A percentile compares a stretch with the other conserved stretches of the same genome.
Conservation (phyloP, 2,113 vertebrate species). For the Diadophis punctatus region DNA sequence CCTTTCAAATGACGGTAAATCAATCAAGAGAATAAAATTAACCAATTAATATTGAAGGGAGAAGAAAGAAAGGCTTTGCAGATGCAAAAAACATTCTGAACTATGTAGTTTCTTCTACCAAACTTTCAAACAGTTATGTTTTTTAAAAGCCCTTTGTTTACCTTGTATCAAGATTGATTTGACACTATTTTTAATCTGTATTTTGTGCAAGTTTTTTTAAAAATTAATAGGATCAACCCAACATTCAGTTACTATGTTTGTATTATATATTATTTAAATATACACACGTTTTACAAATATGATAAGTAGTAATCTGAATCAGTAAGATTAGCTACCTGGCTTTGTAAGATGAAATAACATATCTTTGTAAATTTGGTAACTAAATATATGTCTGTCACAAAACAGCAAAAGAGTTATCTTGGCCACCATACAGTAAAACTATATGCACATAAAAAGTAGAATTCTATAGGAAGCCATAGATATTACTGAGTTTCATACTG, state of each 20-base stretch:
- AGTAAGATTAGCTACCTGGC: constrained; percentile 56
- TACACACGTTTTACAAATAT: constrained; percentile 57
- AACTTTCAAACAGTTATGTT: constrained; percentile 5
- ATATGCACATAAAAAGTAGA: background rate
- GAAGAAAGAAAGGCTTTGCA: constrained; percentile 15
- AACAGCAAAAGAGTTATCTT: constrained; percentile 24
- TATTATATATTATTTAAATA: constrained; percentile 67
- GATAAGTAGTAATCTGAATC: constrained; percentile 65
- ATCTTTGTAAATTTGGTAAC: constrained; percentile 53
- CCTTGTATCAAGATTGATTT: constrained; percentile 39
- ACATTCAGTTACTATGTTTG: constrained; percentile 52
- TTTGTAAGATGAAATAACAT: constrained; percentile 57
- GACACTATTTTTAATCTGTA: constrained; percentile 55
- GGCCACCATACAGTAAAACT: constrained; percentile 13
- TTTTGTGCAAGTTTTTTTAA: constrained; percentile 65
- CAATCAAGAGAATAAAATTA: background rate
- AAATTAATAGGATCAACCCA: constrained; percentile 66
- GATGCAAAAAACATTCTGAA: background rate
- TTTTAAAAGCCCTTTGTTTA: constrained; percentile 52
- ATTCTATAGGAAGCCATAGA: constrained; percentile 1
- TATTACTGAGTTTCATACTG: background rate
- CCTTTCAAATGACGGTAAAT: background rate
- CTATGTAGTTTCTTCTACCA: constrained; percentile 45
- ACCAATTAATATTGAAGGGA: background rate
- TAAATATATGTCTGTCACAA: constrained; percentile 51